Percentiles rank a stretch among this genome's conserved stretches.
These are phyloP conservation scores for Galerucella pusilla DNA, from an alignment of 2,888 invertebrate genomes.

Conservation along the genomic window DNA sequence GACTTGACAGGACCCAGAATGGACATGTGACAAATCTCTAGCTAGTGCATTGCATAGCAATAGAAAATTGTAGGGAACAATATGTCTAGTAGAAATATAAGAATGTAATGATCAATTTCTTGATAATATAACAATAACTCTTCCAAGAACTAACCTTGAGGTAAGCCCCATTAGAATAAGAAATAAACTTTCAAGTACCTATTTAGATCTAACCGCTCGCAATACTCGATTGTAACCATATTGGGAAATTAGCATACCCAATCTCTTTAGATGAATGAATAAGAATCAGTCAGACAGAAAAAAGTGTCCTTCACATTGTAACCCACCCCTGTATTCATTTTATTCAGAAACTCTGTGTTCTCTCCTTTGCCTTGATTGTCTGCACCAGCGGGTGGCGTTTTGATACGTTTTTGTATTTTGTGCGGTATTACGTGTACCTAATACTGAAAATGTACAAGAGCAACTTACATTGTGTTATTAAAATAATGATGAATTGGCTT, in stretches of 20 bases:
- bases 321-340: slow-evolving; percentile 43
- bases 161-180: neutral
- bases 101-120: neutral
- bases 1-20: no score
- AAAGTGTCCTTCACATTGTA: slow-evolving; percentile 46
- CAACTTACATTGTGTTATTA: neutral
- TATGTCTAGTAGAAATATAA: no score
- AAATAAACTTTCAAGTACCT: neutral
- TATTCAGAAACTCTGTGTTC: slow-evolving; percentile 40
- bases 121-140: neutral
- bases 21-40: no score
- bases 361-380: slow-evolving; percentile 34
- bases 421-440: slow-evolving; percentile 3
- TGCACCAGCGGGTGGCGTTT: slow-evolving; percentile 39
- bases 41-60: no score
- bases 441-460: slow-evolving; percentile 1
- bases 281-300: slow-evolving; percentile 48
- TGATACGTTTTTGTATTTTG: slow-evolving; percentile 34
- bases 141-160: neutral
- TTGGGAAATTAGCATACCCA: slow-evolving; percentile 37
- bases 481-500: neutral
- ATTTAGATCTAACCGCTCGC: neutral
- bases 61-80: no score
- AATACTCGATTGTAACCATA: slow-evolving; percentile 24
- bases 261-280: slow-evolving; percentile 24